Conservation (phyloP, 1,140 invertebrate species). For the Rhizoglyphus robini region DNA sequence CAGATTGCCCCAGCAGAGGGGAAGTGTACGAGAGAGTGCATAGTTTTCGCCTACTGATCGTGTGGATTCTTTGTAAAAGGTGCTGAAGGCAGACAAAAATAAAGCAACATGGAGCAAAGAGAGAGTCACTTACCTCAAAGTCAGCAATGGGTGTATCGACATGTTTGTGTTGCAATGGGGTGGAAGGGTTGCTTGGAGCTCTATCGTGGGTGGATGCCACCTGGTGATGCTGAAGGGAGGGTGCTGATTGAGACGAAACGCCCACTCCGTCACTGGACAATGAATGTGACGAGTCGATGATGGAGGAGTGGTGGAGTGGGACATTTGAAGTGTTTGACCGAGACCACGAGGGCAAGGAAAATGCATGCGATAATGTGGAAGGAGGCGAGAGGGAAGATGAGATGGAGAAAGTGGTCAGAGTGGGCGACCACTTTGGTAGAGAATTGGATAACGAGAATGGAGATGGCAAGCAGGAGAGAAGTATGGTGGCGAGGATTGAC, state of each 20-base stretch:
- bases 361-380: not conserved
- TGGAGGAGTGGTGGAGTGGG: not conserved
- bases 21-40: not conserved
- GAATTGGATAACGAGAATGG: not conserved
- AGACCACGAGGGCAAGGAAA: not conserved
- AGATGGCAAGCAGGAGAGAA: not conserved
- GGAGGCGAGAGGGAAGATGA: not conserved
- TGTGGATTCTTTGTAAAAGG: not conserved
- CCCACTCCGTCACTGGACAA: no score
- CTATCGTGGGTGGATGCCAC: no score
- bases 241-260: no score
- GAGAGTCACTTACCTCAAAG: no score
- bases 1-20: not conserved
- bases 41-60: not conserved
- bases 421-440: not conserved
- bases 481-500: not conserved
- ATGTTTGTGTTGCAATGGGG: no score
- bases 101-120: not conserved
- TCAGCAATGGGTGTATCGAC: no score
- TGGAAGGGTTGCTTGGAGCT: no score
- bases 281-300: not conserved
- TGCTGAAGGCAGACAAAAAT: not conserved
- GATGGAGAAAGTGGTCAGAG: not conserved
- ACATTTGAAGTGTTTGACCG: not conserved
- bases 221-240: not conserved